Evolutionary conservation across 1,140 invertebrate genomes (phyloP).

Genomic region (Berghia stephanieae): DNA sequence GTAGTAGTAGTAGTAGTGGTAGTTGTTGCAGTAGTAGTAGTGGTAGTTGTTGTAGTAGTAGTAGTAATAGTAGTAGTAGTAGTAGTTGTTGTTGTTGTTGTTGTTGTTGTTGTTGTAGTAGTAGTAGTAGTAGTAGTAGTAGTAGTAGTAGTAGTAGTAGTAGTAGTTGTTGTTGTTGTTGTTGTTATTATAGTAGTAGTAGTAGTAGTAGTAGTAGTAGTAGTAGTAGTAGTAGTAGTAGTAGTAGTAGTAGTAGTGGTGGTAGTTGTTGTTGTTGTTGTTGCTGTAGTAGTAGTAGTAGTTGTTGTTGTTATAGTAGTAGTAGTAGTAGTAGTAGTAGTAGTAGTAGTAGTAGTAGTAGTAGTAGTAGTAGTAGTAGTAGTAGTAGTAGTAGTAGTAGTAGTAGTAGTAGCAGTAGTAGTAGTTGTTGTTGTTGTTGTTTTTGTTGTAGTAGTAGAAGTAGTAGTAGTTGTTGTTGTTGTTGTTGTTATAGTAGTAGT

Average conservation of each 20-base stretch:
- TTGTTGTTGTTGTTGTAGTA: not conserved
- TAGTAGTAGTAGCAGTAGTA: not conserved
- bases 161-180: slow-evolving; percentile 2
- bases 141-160: not conserved
- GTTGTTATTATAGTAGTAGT: not conserved
- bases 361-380: not conserved
- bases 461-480: too few relatives aligned
- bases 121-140: not conserved
- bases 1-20: too few relatives aligned
- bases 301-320: not conserved
- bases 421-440: not conserved
- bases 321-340: too few relatives aligned
- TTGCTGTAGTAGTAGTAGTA: not conserved
- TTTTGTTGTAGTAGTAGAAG: not conserved
- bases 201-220: slow-evolving; percentile 2
- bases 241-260: slow-evolving; percentile 1
- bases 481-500: too few relatives aligned
- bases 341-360: not conserved
- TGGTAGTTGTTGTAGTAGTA: not conserved
- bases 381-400: not conserved
- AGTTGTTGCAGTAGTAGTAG: too few relatives aligned
- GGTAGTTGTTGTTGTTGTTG: too few relatives aligned
- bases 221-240: slow-evolving; percentile 2
- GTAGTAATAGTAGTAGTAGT: too few relatives aligned
- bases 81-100: too few relatives aligned